Conservation (phyloP, 2,113 vertebrate genomes). For the Nannobrachium achirus region DNA sequence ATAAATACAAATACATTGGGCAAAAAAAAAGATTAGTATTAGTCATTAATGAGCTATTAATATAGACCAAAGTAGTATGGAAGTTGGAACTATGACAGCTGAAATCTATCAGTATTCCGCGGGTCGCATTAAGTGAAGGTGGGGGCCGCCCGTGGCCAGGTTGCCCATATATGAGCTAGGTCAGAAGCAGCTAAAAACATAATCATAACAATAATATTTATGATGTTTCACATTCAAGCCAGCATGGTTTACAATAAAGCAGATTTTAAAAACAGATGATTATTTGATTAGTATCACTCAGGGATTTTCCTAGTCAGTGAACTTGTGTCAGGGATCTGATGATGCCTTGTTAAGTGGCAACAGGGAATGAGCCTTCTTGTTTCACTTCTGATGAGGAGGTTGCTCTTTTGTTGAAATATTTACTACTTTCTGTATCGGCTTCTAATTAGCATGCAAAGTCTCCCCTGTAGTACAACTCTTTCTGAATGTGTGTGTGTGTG, state of each 20-base stretch:
- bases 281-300: neutral
- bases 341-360: conserved; percentile 25
- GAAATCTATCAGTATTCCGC: too few relatives aligned
- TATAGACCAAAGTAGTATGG: too few relatives aligned
- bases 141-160: too few relatives aligned
- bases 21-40: too few relatives aligned
- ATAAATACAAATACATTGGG: too few relatives aligned
- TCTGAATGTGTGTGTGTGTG: conserved; percentile 31
- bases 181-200: too few relatives aligned
- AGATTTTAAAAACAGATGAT: neutral
- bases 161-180: too few relatives aligned
- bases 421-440: conserved; percentile 5
- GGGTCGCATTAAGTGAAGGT: too few relatives aligned
- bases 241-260: neutral
- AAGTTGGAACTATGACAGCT: too few relatives aligned
- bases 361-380: neutral
- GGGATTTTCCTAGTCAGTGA: conserved; percentile 6
- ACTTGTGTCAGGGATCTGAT: neutral
- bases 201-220: too few relatives aligned
- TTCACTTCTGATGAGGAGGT: conserved; percentile 35
- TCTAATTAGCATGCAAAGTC: conserved; percentile 27
- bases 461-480: conserved; percentile 56
- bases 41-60: too few relatives aligned
- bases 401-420: too few relatives aligned
- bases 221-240: conserved; percentile 2